Evolutionary conservation across 2,888 invertebrate species (phyloP), one percentile per base, ranked within the genome.

Genomic region (Eupithecia pulchellata): DNA sequence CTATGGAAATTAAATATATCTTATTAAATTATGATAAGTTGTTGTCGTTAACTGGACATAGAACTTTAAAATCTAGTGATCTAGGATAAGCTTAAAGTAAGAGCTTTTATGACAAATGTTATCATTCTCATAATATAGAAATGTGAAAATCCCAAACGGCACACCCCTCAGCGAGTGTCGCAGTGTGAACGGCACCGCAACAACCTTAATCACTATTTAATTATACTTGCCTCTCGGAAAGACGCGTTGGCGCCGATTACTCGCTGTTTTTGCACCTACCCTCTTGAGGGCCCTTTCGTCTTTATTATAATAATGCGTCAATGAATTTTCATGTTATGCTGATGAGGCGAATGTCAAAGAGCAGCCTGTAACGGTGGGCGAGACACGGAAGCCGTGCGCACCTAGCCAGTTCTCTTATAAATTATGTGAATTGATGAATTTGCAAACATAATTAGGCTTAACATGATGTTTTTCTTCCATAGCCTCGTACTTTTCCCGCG

Each of bases 191-290:
- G 65, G 25, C 20, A 34, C 77, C 77, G 62, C 69, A 65, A 74
- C 78, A 75, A 77, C 82, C 89, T 84, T 91, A 91, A 92, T 92
- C 87, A 89, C 89, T 89, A 89, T 91, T 91, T 92, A 91, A 91
- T 91, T 92, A 92, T 90, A 83, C 86, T 86, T 79, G 90, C 89
- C 89, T 88, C 82, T 81, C 82, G 76, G 78, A 84, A 84, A 85
- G 85, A 80, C 85, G 84, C 82, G 69, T 84, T 85, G 81, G 85
- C 83, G 80, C 79, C 84, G 84, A 87, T 87, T 85, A 88, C 86
- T 83, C 81, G 32, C 80, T 86, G 87, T 87, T 89, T 88, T 87
- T 88, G 88, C 88, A 88, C 78, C 77, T 81, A 71, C 71, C 75
- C 72, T 74, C 73, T 64, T 71, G 55, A 60, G 75, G 69, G 68